Evolutionary conservation across 2,113 vertebrate genomes (phyloP), one percentile per base, ranked within the genome.

Genomic region (Pluvialis apricaria): DNA sequence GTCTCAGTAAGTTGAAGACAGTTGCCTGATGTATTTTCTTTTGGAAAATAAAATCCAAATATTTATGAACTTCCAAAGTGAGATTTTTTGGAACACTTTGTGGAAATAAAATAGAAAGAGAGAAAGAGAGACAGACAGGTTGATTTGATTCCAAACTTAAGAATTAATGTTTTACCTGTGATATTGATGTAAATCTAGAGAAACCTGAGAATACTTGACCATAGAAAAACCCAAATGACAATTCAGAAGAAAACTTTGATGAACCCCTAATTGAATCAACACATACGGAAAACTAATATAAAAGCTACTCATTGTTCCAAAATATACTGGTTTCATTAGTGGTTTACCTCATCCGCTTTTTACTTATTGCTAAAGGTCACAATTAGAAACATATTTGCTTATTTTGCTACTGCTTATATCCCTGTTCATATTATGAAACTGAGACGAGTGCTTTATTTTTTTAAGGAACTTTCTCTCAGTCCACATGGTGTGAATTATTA

Each of bases 321-420:
- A 95, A 87, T 95, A 64, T 70, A 76, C 69, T 97, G 88, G 82
- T 96, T 97, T 96, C 79, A 96, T 97, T 97, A 96, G 86, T 85
- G 92, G 79, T 86, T 97, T 97, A 95, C 60, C 88, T 93, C 77
- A 93, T 96, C 64, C 2, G 5, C 58, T 80, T 94, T 64, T 70
- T 58, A 65, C 72, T 96, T 95, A 38, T 62, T 96, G 36, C 92
- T 96, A 97, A 97, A 95, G 32, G 32, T 83, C 94, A 92, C 73
- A 97, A 97, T 96, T 94, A 98, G 95, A 97, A 98, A 94, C 95
- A 97, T 79, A 66, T 54, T 97, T 95, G 77, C 60, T 96, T 95
- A 92, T 78, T 95, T 82, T 96, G 96, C 94, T 91, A 94, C 86
- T 95, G 90, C 65, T 83, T 94, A 77, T 71, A 69, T 66, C 58